phyloP scores from a whole-genome alignment of 2,888 invertebrate species.

The Zaprionus lineosus region DNA sequence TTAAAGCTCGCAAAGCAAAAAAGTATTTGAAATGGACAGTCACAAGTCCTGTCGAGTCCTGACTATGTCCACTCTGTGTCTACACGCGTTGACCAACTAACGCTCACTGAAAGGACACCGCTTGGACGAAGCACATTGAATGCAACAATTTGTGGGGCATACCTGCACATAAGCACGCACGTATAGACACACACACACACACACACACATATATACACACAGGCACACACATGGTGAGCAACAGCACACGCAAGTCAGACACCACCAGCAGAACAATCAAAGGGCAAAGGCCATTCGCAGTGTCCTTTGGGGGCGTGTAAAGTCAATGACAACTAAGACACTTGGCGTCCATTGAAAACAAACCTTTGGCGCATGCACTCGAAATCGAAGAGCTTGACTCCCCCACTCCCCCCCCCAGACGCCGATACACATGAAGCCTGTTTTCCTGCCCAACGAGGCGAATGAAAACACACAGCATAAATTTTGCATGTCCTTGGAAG shows the following conservation, averaged over 20 bases:
- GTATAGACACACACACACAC: too few species aligned
- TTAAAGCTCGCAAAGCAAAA: too few species aligned
- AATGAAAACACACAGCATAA: conserved; percentile 6
- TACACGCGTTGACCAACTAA: conserved; percentile 46
- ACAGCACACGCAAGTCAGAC: too few species aligned
- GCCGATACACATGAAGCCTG: too few species aligned
- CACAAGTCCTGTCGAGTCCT: conserved; percentile 13
- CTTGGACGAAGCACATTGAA: conserved; percentile 11
- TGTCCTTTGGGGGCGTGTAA: conserved; percentile 13
- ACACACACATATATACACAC: too few species aligned
- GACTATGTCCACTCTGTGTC: conserved; percentile 29
- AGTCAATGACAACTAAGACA: conserved; percentile 19
- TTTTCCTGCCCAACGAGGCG: conserved; percentile 12
- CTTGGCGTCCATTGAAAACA: conserved; percentile 7
- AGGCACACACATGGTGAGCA: too few species aligned
- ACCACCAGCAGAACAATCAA: conserved; percentile 6
- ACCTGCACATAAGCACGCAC: too few species aligned
- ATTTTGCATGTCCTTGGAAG: conserved; percentile 51
- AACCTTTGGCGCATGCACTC: conserved; percentile 17
- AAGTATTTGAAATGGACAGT: too few species aligned
- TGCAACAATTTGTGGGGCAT: conserved; percentile 66
- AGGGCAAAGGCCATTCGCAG: conserved; percentile 16
- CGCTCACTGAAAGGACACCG: conserved; percentile 43
- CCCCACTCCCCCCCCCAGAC: too few species aligned
- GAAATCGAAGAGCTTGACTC: too few species aligned